phyloP scores from a whole-genome alignment of 2,888 invertebrate species.

The Cephonodes hylas region DNA sequence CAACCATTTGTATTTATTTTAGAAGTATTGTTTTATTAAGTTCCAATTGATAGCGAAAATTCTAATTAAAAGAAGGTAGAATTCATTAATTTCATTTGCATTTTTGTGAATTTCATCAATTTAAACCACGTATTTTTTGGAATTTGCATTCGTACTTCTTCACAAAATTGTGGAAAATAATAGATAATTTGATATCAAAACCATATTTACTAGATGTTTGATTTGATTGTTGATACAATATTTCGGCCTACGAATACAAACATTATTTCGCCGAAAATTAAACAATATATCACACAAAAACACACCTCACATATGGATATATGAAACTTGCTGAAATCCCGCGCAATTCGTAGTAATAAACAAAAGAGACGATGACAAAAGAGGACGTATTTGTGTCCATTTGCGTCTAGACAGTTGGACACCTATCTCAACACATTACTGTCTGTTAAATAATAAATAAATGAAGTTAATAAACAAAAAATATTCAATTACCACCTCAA shows the following conservation, averaged over 20 bases:
- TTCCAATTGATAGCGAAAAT: too few relatives aligned
- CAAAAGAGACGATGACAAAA: slow-evolving; percentile 24
- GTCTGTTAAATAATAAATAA: too few relatives aligned
- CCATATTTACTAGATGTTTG: neutral
- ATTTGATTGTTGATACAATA: neutral
- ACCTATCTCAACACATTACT: neutral
- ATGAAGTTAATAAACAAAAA: too few relatives aligned
- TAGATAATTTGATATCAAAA: neutral
- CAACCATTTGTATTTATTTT: too few relatives aligned
- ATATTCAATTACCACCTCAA: too few relatives aligned
- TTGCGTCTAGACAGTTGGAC: neutral
- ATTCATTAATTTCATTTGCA: too few relatives aligned
- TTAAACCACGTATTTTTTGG: too few relatives aligned
- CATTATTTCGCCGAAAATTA: neutral
- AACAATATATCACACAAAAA: neutral
- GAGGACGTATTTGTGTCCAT: slow-evolving; percentile 20
- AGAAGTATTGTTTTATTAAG: too few relatives aligned
- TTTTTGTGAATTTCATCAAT: too few relatives aligned
- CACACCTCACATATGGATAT: slow-evolving; percentile 14
- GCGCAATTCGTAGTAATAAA: slow-evolving; percentile 34
- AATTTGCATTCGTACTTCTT: too few relatives aligned
- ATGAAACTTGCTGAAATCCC: slow-evolving; percentile 22
- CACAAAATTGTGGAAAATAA: neutral
- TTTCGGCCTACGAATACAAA: neutral
- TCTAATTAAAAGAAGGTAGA: too few relatives aligned